Base-by-base conservation (phyloP, 2,888 invertebrate species). In the Gonocerus acuteangulatus region DNA sequence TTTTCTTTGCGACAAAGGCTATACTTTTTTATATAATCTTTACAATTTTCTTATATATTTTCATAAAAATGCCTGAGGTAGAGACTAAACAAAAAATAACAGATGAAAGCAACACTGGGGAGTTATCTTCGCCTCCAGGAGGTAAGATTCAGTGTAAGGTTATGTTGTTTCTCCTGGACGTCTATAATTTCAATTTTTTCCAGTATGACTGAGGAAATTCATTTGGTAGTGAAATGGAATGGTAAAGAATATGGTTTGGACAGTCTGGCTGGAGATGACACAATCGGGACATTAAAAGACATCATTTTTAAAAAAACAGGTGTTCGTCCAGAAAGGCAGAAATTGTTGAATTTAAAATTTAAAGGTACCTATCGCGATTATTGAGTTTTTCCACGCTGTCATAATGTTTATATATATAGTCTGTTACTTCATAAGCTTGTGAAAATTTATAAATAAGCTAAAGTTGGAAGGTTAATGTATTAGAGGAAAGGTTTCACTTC, bases 251-350 rank as follows among this genome's bases (percentile, higher is more conserved):
- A 83, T 73, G 83, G 83, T 67, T 82, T 95, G 65, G 78, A 79
- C 48, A 84, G 87, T 72, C 77, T 95, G 65, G 80, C 82, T 13
- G 85, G 84, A 63, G 84, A 83, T 52, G 87, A 90, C 70, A 90
- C 89, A 1, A 88, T 95, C 1, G 82, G 82, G 47, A 72, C 74
- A 16, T 77, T 96, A 67, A 95, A 95, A 76, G 82, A 86, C 70
- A 84, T 84, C 62, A 92, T 96, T 68, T 85, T 87, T 73, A 85
- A 86, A 73, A 84, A 87, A 72, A 96, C 95, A 48, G 87, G 89
- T 65, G 95, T 96, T 21, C 82, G 87, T 61, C 90, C 94, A n/a
- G 89, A 91, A 71, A 80, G 95, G 65, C 95, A 96, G 74, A 96
- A 95, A 76, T 76, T 96, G 45, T 79, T 96, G 45, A 95, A 95